Evolutionary conservation across 2,113 vertebrate species (phyloP).

Genomic region (Electrona antarctica): DNA sequence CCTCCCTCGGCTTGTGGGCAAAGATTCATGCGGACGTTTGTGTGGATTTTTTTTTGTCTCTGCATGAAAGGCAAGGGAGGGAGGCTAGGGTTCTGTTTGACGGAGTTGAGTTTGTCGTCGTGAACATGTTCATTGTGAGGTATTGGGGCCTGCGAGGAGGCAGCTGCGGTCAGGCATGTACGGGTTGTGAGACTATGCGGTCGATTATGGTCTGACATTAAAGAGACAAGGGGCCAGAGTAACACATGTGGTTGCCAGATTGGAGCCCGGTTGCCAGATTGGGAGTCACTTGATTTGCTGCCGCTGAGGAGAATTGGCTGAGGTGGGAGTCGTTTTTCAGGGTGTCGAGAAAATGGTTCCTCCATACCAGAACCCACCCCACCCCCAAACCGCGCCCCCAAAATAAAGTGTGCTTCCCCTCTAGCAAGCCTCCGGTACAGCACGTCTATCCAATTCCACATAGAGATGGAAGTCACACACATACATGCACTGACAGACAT

Average conservation of each 20-base stretch:
- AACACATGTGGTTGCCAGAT: conserved; percentile 73
- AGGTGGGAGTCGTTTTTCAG: conserved; percentile 58
- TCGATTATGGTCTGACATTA: conserved; percentile 53
- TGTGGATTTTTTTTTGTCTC: conserved; percentile 8
- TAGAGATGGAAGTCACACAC: conserved; percentile 52
- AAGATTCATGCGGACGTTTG: conserved; percentile 3
- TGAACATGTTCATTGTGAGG: conserved; percentile 31
- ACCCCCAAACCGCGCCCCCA: background rate
- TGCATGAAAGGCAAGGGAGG: background rate
- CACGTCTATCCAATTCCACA: conserved; percentile 27
- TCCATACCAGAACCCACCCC: conserved; percentile 26
- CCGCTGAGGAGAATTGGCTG: conserved; percentile 38
- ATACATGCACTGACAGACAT: conserved; percentile 46
- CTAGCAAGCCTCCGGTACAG: conserved; percentile 55
- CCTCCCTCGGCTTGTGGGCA: background rate
- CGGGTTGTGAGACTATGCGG: conserved; percentile 41
- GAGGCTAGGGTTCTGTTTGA: conserved; percentile 5
- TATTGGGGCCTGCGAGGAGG: conserved; percentile 36
- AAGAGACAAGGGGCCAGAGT: conserved; percentile 32
- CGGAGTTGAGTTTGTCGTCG: conserved; percentile 43
- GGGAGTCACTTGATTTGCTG: conserved; percentile 48
- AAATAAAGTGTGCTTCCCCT: conserved; percentile 32
- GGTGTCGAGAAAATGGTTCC: conserved; percentile 50
- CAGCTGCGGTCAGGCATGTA: conserved; percentile 41
- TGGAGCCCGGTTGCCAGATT: conserved; percentile 62